These are phyloP conservation scores for Acanthopagrus latus DNA, from an alignment of 2,797 vertebrate genomes.

Conservation along the genomic window DNA sequence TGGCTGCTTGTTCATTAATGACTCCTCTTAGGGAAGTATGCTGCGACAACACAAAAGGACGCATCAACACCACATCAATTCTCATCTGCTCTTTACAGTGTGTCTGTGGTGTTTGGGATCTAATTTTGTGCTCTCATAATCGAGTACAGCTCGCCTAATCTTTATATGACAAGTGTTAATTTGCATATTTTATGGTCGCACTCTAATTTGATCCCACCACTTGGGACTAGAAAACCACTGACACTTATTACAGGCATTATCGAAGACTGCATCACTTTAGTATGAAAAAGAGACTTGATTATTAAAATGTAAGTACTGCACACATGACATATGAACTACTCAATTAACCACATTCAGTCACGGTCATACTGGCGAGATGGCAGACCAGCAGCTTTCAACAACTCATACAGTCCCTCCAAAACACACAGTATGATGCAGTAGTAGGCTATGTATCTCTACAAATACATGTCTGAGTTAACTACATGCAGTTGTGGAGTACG, in stretches of 20 bases:
- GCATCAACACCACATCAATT: constrained; percentile 44
- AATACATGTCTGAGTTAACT: not conserved
- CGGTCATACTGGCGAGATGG: not conserved
- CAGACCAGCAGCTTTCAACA: not conserved
- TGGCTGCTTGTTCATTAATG: constrained; percentile 75
- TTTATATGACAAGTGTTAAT: constrained; percentile 50
- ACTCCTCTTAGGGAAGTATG: constrained; percentile 61
- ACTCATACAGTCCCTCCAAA: not conserved
- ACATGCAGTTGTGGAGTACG: not conserved
- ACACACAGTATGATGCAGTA: not conserved
- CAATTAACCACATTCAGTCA: not conserved
- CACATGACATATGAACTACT: not conserved
- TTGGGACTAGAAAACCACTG: constrained; percentile 20
- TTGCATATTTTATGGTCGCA: constrained; percentile 55
- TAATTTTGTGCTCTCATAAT: constrained; percentile 46
- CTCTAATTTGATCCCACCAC: constrained; percentile 38
- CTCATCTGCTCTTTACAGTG: constrained; percentile 39
- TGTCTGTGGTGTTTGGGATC: constrained; percentile 23
- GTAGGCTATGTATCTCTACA: not conserved
- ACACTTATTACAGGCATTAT: constrained; percentile 15
- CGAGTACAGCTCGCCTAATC: constrained; percentile 47
- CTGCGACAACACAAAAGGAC: constrained; percentile 66
- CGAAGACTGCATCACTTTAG: constrained; percentile 20
- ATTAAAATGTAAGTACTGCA: constrained; percentile 22
- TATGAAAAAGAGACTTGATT: constrained; percentile 13